phyloP scores from a whole-genome alignment of 30 jellyfish, hydroid and myxozoan species.

The Catostylus mosaicus region DNA sequence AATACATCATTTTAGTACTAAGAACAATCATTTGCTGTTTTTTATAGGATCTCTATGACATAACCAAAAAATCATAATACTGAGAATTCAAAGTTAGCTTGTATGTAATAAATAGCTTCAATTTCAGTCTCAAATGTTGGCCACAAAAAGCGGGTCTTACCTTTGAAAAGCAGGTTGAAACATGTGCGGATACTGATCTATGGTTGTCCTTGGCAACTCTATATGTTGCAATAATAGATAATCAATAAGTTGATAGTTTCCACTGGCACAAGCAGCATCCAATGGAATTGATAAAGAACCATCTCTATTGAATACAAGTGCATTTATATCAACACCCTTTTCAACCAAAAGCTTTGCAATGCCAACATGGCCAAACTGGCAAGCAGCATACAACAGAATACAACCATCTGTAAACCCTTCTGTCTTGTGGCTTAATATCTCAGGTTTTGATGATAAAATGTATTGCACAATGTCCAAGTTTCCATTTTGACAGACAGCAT shows the following conservation, averaged over 20 bases:
- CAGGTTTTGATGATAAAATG: conserved; percentile 53
- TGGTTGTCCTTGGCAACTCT: conserved; percentile 71
- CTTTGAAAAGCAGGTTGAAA: conserved; percentile 57
- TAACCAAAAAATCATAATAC: too few relatives aligned
- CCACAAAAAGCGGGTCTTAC: conserved; percentile 26
- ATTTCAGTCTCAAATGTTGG: not conserved
- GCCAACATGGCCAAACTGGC: conserved; percentile 45
- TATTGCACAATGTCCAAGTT: conserved; percentile 53
- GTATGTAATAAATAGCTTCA: not conserved
- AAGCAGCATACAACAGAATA: conserved; percentile 70
- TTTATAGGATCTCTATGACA: too few relatives aligned
- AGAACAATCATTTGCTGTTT: too few relatives aligned
- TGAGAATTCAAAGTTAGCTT: too few relatives aligned
- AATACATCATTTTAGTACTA: too few relatives aligned
- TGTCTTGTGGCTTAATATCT: conserved; percentile 37
- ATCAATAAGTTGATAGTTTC: conserved; percentile 34
- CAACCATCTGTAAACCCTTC: conserved; percentile 72
- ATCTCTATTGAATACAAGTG: conserved; percentile 47
- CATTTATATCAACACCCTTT: conserved; percentile 80
- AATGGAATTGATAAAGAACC: conserved; percentile 65
- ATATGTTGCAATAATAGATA: conserved; percentile 52
- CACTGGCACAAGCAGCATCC: conserved; percentile 75
- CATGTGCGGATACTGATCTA: conserved; percentile 68
- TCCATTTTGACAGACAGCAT: conserved; percentile 66
- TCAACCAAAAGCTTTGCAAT: conserved; percentile 59